Percentiles rank a stretch among this genome's conserved stretches.
These are phyloP conservation scores for Ptilorrhoa leucosticta DNA, from an alignment of 2,113 vertebrate genomes.

Conservation along the genomic window DNA sequence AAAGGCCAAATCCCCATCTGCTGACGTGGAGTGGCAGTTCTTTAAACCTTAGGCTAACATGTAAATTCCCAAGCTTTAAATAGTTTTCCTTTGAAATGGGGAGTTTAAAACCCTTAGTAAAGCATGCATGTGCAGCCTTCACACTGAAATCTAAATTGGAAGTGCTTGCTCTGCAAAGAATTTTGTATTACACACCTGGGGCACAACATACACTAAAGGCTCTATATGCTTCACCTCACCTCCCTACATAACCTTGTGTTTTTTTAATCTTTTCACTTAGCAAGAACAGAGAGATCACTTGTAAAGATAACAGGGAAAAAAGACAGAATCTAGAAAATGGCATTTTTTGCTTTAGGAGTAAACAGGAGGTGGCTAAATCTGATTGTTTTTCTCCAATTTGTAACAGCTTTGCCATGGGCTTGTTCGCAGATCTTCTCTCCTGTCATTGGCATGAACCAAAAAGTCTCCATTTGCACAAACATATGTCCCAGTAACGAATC, in stretches of 20 bases:
- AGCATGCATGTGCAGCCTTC: not conserved
- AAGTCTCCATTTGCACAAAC: not conserved
- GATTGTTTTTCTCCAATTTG: conserved; percentile 78
- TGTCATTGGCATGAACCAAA: not conserved
- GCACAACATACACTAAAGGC: conserved; percentile 2
- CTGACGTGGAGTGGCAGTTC: conserved; percentile 6
- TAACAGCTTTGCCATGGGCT: conserved; percentile 64
- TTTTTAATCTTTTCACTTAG: conserved; percentile 9
- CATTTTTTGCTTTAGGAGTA: conserved; percentile 69
- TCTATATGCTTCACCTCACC: not conserved
- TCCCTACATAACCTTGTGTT: not conserved
- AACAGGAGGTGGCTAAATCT: conserved; percentile 75
- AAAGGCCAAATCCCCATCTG: conserved; percentile 31
- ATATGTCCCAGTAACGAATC: not conserved
- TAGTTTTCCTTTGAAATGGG: conserved; percentile 44
- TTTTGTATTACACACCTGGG: conserved; percentile 19
- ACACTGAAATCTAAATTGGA: conserved; percentile 36
- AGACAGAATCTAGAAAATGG: conserved; percentile 3
- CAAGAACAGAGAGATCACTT: conserved; percentile 50
- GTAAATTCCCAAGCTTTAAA: conserved; percentile 39
- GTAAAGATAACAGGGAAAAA: conserved; percentile 63
- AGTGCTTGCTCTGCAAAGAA: conserved; percentile 36
- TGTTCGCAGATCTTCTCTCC: conserved; percentile 54
- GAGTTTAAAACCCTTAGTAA: conserved; percentile 29
- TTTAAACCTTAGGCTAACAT: conserved; percentile 37